Conservation (phyloP, 2,888 invertebrate species). For the Protodeltote pygarga region DNA sequence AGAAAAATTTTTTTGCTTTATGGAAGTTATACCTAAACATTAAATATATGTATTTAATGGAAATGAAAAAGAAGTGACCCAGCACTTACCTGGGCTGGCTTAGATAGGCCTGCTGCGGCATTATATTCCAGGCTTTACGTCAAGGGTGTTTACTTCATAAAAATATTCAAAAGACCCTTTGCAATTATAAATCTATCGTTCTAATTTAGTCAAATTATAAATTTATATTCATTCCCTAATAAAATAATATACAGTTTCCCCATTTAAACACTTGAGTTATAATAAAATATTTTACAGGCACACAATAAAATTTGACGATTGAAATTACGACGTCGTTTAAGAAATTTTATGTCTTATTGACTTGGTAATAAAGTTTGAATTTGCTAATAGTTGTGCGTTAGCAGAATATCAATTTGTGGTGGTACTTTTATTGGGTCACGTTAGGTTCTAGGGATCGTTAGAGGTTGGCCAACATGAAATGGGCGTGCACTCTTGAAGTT, state of each 20-base stretch:
- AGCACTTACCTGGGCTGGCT: too few species aligned
- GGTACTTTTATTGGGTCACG: constrained; percentile 61
- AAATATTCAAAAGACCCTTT: background rate
- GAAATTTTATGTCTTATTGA: constrained; percentile 29
- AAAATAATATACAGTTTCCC: constrained; percentile 24
- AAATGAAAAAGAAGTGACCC: too few species aligned
- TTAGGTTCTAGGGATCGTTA: constrained; percentile 61
- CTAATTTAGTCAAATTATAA: constrained; percentile 7
- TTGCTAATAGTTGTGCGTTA: constrained; percentile 20
- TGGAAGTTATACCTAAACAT: too few species aligned
- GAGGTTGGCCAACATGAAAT: constrained; percentile 67
- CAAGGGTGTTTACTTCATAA: background rate
- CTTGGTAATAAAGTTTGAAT: constrained; percentile 32
- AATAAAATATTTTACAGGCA: constrained; percentile 22
- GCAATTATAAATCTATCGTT: constrained; percentile 1
- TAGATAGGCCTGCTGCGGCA: too few species aligned
- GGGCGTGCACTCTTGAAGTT: constrained; percentile 65
- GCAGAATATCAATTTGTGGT: constrained; percentile 46
- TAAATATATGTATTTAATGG: too few species aligned
- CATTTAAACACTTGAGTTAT: constrained; percentile 18
- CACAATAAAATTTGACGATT: constrained; percentile 39
- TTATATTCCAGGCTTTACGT: too few species aligned
- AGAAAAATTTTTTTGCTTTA: too few species aligned
- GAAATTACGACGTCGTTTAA: constrained; percentile 13
- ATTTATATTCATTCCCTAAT: constrained; percentile 11